phyloP scores from a whole-genome alignment of 2,113 vertebrate species.

The Cyanistes caeruleus region DNA sequence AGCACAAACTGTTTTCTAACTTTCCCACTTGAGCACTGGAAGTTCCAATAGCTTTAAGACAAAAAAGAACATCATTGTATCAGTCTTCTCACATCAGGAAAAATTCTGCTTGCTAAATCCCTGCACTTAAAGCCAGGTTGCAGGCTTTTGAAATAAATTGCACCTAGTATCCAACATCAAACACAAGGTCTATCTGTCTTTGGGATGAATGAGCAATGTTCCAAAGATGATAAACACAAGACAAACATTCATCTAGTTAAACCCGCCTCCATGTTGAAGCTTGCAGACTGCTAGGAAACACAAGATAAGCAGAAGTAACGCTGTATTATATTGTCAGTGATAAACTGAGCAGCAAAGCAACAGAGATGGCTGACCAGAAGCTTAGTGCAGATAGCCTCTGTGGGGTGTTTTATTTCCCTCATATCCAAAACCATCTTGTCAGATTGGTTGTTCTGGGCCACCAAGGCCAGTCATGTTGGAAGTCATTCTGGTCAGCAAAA shows the following conservation, averaged over 20 bases:
- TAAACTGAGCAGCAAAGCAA: neutral
- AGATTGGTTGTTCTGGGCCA: neutral
- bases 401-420: neutral
- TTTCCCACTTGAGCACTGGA: neutral
- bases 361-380: neutral
- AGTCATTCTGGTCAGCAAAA: neutral
- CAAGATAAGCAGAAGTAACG: neutral
- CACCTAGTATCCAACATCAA: neutral
- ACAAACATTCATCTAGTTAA: neutral
- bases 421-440: neutral
- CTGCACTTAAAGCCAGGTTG: neutral
- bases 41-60: neutral
- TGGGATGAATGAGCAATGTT: neutral
- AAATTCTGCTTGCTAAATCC: neutral
- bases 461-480: accelerated
- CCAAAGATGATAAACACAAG: neutral
- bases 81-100: neutral
- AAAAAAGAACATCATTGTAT: neutral
- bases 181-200: neutral
- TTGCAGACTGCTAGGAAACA: neutral
- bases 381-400: neutral
- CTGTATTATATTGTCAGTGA: neutral
- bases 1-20: neutral
- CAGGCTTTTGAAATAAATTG: neutral
- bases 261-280: neutral